A percentile compares a stretch with the other conserved stretches of the same genome.
Conservation (phyloP, 2,113 vertebrate genomes). For the Seriola rivoliana region DNA sequence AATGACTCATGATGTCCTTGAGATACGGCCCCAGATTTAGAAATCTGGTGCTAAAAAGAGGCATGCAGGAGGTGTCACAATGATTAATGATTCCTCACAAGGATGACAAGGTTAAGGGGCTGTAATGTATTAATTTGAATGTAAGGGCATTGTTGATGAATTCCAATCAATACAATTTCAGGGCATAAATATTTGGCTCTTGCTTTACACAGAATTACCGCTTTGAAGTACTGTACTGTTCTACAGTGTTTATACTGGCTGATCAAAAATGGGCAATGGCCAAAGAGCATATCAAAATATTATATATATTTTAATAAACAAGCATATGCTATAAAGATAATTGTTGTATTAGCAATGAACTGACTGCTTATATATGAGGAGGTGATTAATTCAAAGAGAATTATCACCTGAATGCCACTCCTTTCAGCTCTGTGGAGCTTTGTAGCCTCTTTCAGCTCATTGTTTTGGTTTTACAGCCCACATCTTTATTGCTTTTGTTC, state of each 20-base stretch:
- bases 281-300: not conserved
- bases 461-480: too few relatives aligned
- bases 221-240: not conserved
- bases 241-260: not conserved
- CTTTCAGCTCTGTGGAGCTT: too few relatives aligned
- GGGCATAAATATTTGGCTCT: not conserved
- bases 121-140: not conserved
- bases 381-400: too few relatives aligned
- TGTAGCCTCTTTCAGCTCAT: too few relatives aligned
- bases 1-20: slow-evolving; percentile 24
- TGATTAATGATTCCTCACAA: slow-evolving; percentile 41
- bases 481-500: too few relatives aligned
- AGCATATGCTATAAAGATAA: too few relatives aligned
- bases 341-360: too few relatives aligned
- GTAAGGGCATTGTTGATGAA: not conserved
- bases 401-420: too few relatives aligned
- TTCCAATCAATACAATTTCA: not conserved
- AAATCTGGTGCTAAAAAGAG: not conserved
- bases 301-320: too few relatives aligned
- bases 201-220: not conserved
- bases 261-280: not conserved
- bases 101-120: not conserved
- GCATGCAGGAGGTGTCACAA: slow-evolving; percentile 12
- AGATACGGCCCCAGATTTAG: slow-evolving; percentile 8
- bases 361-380: too few relatives aligned